Conservation (phyloP, 2,113 vertebrate species). For the Pedionomus torquatus region DNA sequence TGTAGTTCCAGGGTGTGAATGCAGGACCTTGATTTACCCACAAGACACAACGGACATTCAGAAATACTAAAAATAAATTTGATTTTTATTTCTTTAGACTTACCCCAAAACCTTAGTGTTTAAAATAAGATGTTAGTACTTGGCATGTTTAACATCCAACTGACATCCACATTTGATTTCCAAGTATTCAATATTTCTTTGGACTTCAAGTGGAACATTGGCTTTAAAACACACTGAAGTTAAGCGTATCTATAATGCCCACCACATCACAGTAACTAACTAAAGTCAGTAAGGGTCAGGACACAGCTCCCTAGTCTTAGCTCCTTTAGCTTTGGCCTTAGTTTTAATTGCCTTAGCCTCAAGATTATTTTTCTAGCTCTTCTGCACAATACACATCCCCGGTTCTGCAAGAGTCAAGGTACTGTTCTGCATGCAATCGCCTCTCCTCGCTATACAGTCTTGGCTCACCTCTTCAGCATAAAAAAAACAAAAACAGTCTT, state of each 20-base stretch:
- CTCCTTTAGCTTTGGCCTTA: background rate
- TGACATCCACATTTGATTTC: background rate
- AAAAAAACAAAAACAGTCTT: background rate
- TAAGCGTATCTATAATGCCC: background rate
- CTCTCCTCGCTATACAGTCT: background rate
- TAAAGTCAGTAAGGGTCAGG: background rate
- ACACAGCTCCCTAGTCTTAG: background rate
- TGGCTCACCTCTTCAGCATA: background rate
- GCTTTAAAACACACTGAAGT: background rate
- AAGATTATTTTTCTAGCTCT: background rate
- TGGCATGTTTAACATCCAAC: background rate
- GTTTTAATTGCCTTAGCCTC: background rate
- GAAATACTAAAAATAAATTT: background rate
- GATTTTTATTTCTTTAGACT: background rate
- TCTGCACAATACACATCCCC: background rate
- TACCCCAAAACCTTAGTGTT: background rate
- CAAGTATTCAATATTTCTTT: background rate
- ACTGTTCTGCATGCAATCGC: background rate
- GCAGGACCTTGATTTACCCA: background rate
- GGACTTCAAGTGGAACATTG: background rate
- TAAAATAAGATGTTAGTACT: background rate
- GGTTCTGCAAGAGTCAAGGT: background rate
- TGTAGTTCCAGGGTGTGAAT: background rate
- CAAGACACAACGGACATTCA: background rate
- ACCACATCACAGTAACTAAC: background rate